Base-by-base conservation (phyloP, 2,797 vertebrate species). In the Malurus splendens region DNA sequence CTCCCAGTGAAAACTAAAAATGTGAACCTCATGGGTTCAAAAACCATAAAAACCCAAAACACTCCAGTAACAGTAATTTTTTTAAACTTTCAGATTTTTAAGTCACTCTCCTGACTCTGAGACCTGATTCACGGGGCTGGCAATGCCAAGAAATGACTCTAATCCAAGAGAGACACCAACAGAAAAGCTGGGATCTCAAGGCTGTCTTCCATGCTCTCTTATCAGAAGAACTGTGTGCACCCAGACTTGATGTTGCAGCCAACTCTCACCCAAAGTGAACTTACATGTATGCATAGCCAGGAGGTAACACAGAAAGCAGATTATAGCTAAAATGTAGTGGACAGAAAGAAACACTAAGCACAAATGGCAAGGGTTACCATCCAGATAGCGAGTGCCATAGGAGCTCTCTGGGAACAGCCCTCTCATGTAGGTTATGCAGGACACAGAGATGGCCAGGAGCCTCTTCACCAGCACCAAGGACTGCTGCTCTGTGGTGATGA, bases 331-430 rank as follows among this genome's bases (percentile, higher is more conserved):
- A 85, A 71, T 1, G 32, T 0, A 73, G 47, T 3, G 30, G 82
- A 41, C 0, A 41, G 28, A 32, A 71, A 7, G 12, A 36, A 55
- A 55, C 88, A 48, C n/a, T 41, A 33, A 81, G 60, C 61, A 75
- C 24, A 72, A 64, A 73, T 0, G 45, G 85, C n/a, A 42, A 52
- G 27, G 2, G 56, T 96, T 96, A 99, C 98, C 98, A 94, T 99
- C 98, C 50, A 99, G 95, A 89, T 97, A 97, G 95, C 98, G 98
- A 75, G 80, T 98, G 92, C 98, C 98, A 0, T 99, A 99, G 41
- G 98, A 98, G 90, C 97, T 98, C 95, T 98, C 98, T 3, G 99
- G 98, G 91, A 99, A 99, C 51, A 99, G 97, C 3, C 99, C 99
- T 59, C 99, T 97, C 44, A 99, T 97, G 94, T 99, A 99, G 2